Evolutionary conservation across 2,888 invertebrate genomes (phyloP).

Genomic region (Lacanobia oleracea): DNA sequence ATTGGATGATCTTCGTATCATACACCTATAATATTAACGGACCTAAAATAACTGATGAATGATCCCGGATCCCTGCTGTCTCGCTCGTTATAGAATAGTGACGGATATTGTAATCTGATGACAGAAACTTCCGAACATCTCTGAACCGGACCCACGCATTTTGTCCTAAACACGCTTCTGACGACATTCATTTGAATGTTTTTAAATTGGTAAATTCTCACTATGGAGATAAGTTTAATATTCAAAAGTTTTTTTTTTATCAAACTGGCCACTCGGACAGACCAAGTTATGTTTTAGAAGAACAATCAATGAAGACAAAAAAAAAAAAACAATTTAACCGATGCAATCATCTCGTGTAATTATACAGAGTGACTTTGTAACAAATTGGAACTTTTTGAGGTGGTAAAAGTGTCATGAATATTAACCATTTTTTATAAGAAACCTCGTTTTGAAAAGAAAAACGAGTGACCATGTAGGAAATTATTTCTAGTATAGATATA

Average conservation of each 20-base stretch:
- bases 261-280: background rate
- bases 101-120: constrained; percentile 29
- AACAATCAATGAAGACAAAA: background rate
- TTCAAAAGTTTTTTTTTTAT: background rate
- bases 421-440: too few relatives aligned
- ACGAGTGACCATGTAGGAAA: background rate
- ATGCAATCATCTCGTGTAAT: background rate
- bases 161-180: constrained; percentile 1
- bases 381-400: too few relatives aligned
- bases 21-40: too few relatives aligned
- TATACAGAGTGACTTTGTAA: background rate
- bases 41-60: background rate
- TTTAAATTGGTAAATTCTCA: constrained; percentile 16
- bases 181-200: constrained; percentile 17
- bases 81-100: constrained; percentile 10
- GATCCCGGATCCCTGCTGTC: background rate
- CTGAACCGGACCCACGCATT: constrained; percentile 2
- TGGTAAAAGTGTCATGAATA: too few relatives aligned
- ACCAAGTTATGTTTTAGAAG: background rate
- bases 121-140: constrained; percentile 26
- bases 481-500: background rate
- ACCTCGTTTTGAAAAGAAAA: background rate
- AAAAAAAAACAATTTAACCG: background rate
- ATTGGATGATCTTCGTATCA: too few relatives aligned
- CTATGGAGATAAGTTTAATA: background rate